Evolutionary conservation across 2,888 invertebrate genomes (phyloP).

Genomic region (Drosophila trichaetosa): DNA sequence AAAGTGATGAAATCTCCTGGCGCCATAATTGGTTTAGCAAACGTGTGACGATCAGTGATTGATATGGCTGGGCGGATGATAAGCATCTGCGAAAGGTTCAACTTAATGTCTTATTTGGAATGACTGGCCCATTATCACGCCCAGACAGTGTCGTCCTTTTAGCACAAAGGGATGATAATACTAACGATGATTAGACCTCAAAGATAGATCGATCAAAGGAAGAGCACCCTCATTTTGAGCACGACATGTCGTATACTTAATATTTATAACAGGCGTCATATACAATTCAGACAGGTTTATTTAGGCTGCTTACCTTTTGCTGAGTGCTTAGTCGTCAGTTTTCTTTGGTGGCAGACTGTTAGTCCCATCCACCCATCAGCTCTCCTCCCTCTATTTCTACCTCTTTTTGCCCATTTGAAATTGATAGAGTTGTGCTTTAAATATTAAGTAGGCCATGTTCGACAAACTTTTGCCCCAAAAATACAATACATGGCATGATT

Average conservation of each 20-base stretch:
- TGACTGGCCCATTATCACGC: conserved; percentile 38
- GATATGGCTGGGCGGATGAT: conserved; percentile 39
- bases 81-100: conserved; percentile 8
- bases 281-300: conserved; percentile 15
- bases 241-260: conserved; percentile 43
- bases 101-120: conserved; percentile 23
- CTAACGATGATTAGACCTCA: conserved; percentile 9
- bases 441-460: conserved; percentile 45
- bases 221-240: conserved; percentile 1
- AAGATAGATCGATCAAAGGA: conserved; percentile 32
- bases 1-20: conserved; percentile 52
- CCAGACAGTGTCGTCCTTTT: conserved; percentile 7
- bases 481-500: conserved; percentile 45
- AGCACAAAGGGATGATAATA: conserved; percentile 1
- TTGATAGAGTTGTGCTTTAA: conserved; percentile 55
- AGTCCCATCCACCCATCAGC: conserved; percentile 12
- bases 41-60: conserved; percentile 51
- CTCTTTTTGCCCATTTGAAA: conserved; percentile 15
- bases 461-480: conserved; percentile 9
- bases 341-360: conserved; percentile 4
- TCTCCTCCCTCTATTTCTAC: neutral
- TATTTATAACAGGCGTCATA: conserved; percentile 33
- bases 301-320: conserved; percentile 29
- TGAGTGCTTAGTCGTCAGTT: conserved; percentile 8
- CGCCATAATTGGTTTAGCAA: conserved; percentile 63